Conservation (phyloP, 2,888 invertebrate species). For the Seira sanloemensis region DNA sequence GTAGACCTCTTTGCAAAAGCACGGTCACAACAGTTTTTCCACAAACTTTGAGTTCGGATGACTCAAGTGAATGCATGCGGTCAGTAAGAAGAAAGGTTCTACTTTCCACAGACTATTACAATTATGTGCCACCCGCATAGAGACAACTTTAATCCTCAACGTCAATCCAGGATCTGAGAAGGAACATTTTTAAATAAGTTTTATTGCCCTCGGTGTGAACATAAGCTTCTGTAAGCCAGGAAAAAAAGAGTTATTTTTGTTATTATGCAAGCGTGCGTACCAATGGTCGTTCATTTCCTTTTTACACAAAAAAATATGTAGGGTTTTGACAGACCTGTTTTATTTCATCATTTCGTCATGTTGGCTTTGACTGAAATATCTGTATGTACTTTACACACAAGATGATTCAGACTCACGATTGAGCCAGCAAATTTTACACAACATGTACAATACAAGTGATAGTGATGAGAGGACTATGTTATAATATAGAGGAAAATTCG, state of each 20-base stretch:
- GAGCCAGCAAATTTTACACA: not conserved
- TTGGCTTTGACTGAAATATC: conserved; percentile 42
- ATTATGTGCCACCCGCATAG: not conserved
- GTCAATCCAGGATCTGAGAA: conserved; percentile 43
- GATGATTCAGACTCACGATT: not conserved
- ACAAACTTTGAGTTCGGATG: not conserved
- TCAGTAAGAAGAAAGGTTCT: not conserved
- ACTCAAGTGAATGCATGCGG: not conserved
- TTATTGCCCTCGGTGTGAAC: not conserved
- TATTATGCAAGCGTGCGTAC: conserved; percentile 15
- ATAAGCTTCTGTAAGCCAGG: not conserved
- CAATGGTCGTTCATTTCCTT: conserved; percentile 17
- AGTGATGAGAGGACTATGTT: not conserved
- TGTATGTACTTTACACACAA: not conserved
- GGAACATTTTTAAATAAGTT: not conserved
- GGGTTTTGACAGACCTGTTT: conserved; percentile 57
- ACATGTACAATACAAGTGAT: not conserved
- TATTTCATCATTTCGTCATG: conserved; percentile 62
- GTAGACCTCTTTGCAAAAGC: not conserved
- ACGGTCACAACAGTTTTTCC: not conserved
- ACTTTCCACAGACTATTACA: not conserved
- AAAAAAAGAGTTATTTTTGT: not conserved
- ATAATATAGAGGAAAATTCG: not conserved
- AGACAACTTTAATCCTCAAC: conserved; percentile 37
- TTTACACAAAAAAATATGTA: conserved; percentile 30